Evolutionary conservation across 2,113 vertebrate genomes (phyloP), one percentile per base, ranked within the genome.

Genomic region (Calidris pygmaea): DNA sequence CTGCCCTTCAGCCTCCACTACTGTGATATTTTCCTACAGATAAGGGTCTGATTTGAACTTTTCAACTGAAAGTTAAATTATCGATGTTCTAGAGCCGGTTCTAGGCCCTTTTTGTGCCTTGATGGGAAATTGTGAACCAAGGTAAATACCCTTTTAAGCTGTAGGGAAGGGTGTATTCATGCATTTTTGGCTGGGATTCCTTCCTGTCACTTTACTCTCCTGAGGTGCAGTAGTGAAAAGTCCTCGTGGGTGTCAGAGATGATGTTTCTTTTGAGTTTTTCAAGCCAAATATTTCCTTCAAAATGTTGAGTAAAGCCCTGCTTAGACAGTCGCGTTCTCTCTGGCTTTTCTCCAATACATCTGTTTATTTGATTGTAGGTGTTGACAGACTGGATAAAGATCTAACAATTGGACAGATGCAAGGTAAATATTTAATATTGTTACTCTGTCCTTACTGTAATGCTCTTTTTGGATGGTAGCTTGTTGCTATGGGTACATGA

Each of bases 351-450:
- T 78, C 65, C 90, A 89, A 0, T 26, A 29, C 45, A 6, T 93
- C 71, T 93, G 12, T 96, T 93, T 95, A 2, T 96, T 92, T 94
- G 95, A 19, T 97, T 98, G 58, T 90, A 99, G 99, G 99, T 95
- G 99, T 99, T 93, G 99, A 99, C 98, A 98, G 99, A 90, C 98
- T 99, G 97, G 99, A 99, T 98, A 99, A 99, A 98, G 99, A 99
- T 96, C 98, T 99, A 71, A 99, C 99, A 58, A 99, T 99, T 96
- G 99, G 99, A 95, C 99, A 99, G 97, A 99, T 99, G 99, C 99
- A 99, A 98, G 99, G 99, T 99, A 97, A 97, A 96, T 84, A 59
- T 87, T 91, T 65, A 35, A 70, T 56, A 7, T 4, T 72, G 6
- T 45, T 68, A 35, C 56, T 71, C 26, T 47, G 2, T 27, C 74